These are phyloP conservation scores for Melanotaenia nigrans DNA, from an alignment of 2,797 vertebrate species.

Conservation along the genomic window DNA sequence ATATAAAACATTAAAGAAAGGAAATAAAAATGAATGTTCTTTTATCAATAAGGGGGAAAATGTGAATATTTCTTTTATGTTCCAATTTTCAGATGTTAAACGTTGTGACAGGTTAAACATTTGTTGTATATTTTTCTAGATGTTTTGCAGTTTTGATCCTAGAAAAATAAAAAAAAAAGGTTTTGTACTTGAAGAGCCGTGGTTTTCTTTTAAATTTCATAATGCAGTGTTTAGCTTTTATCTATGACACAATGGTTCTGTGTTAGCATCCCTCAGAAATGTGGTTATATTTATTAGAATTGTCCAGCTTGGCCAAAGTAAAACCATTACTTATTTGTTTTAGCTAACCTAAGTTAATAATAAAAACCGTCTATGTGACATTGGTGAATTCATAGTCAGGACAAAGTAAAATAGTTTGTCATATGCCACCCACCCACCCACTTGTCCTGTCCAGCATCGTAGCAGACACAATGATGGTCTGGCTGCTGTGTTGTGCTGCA, in stretches of 20 bases:
- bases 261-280: background rate
- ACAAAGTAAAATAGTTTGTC: background rate
- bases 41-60: conserved; percentile 81
- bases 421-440: background rate
- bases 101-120: conserved; percentile 86
- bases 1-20: conserved; percentile 72
- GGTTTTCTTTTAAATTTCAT: conserved; percentile 34
- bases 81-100: conserved; percentile 82
- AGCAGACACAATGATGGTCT: no score
- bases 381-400: background rate
- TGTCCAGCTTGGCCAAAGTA: background rate
- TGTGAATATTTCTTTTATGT: conserved; percentile 86
- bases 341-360: background rate
- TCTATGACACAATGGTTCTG: background rate
- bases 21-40: conserved; percentile 80
- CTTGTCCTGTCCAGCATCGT: no score
- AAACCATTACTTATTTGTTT: background rate
- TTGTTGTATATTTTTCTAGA: conserved; percentile 92
- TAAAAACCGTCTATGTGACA: background rate
- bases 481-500: no score
- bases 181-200: conserved; percentile 81
- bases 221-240: conserved; percentile 32
- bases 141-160: conserved; percentile 89
- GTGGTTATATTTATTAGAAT: no score
- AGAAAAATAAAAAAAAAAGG: conserved; percentile 81